Base-by-base conservation (phyloP, 2,113 vertebrate genomes). In the Copsychus sechellarum region DNA sequence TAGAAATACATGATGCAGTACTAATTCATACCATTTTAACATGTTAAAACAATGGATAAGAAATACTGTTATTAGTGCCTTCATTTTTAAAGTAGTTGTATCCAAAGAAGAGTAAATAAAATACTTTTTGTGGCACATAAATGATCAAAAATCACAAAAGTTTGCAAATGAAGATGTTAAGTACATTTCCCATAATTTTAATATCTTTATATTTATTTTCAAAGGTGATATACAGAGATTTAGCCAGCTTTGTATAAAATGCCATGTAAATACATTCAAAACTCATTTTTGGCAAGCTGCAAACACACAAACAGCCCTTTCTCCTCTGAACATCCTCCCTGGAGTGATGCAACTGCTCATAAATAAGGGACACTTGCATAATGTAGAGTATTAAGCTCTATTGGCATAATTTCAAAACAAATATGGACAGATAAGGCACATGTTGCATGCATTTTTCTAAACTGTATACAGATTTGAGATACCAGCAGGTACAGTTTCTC, bases 51-150 rank as follows among this genome's bases (percentile, higher is more conserved):
- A 95, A 79, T 66, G 88, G 45, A 65, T 95, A 95, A 77, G 72
- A 93, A 97, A 96, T 96, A 97, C 81, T 93, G 84, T 81, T 71
- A 69, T 81, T 94, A 94, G 96, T 95, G 94, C 94, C 97, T 96
- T 97, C 93, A 94, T 95, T 97, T 96, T 88, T 60, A 88, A 94
- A 95, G 79, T 72, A 93, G 72, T 77, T 96, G 96, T 94, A 96
- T 88, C 95, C 81, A 64, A 65, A 81, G 57, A 87, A 92, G 90
- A 97, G 90, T 97, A 96, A 94, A 93, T 94, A 95, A 24, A 86
- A 71, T 70, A 79, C 61, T 92, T 95, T 33, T 58, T 12, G 11
- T 83, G 92, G 90, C 85, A 94, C 70, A 38, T 90, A 93, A 28
- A 76, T 14, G 45, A 76, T 81, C 69, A 81, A 92, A 81, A 93